Conservation (phyloP, 2,888 invertebrate species). For the Caenorhabditis becei region DNA sequence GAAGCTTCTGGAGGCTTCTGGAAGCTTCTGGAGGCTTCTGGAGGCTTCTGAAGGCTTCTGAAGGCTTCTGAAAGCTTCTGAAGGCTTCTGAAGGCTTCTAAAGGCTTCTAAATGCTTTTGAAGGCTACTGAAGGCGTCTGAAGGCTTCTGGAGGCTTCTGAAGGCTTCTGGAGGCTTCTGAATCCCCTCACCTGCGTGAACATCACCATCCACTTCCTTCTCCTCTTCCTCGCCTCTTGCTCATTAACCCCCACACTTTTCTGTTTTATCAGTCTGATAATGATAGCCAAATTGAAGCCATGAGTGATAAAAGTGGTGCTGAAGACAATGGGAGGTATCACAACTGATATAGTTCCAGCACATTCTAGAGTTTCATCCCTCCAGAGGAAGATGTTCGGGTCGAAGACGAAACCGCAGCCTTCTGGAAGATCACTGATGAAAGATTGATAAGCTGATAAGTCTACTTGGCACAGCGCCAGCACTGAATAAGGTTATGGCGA, state of each 20-base stretch:
- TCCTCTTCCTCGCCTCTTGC: neutral
- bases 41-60: too few species aligned
- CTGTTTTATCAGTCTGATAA: neutral
- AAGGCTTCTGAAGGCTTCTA: too few species aligned
- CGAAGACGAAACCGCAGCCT: neutral
- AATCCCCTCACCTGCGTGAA: neutral
- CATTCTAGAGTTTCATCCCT: neutral
- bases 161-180: too few species aligned
- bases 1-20: too few species aligned
- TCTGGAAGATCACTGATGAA: neutral
- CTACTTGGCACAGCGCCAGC: neutral
- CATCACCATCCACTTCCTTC: conserved; percentile 3
- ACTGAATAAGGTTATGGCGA: neutral
- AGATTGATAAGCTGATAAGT: too few species aligned
- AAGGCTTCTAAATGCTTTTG: too few species aligned
- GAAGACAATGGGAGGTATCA: neutral
- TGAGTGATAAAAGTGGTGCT: neutral
- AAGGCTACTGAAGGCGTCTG: too few species aligned
- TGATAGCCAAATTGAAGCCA: neutral
- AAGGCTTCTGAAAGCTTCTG: too few species aligned
- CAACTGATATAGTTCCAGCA: neutral
- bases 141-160: too few species aligned
- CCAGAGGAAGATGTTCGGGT: conserved; percentile 1
- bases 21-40: too few species aligned
- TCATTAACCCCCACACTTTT: neutral